These are phyloP conservation scores for Agraylea sexmaculata DNA, from an alignment of 1,140 invertebrate genomes.

Conservation along the genomic window DNA sequence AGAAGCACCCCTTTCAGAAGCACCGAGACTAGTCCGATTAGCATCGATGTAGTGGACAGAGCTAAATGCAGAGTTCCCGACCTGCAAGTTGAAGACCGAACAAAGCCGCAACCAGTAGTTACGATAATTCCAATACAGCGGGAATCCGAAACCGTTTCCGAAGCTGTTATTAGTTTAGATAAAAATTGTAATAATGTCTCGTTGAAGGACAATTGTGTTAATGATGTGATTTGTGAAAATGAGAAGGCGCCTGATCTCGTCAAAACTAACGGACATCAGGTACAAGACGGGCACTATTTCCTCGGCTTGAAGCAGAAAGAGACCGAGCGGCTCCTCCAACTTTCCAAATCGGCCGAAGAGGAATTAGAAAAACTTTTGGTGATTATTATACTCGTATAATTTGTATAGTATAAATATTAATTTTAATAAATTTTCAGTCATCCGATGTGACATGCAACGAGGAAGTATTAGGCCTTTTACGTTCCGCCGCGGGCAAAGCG, in stretches of 20 bases:
- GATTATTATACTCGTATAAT: background rate
- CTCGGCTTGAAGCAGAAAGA: conserved; percentile 59
- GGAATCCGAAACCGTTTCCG: conserved; percentile 20
- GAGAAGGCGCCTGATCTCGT: conserved; percentile 21
- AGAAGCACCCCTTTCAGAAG: conserved; percentile 31
- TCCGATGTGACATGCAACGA: conserved; percentile 50
- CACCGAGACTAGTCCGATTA: conserved; percentile 19
- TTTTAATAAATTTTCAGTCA: too few relatives aligned
- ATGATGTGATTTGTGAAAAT: conserved; percentile 23
- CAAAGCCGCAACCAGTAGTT: background rate
- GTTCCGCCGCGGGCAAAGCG: conserved; percentile 84
- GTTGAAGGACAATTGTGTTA: conserved; percentile 21
- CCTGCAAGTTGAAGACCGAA: background rate
- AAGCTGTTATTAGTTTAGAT: conserved; percentile 34
- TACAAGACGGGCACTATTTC: conserved; percentile 70
- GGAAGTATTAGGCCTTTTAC: conserved; percentile 68
- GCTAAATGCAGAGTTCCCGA: conserved; percentile 4
- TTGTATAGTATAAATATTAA: too few relatives aligned
- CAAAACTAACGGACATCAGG: conserved; percentile 23
- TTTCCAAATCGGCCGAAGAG: conserved; percentile 56
- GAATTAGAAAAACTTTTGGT: conserved; percentile 38
- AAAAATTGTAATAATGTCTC: conserved; percentile 29
- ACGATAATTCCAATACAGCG: conserved; percentile 3
- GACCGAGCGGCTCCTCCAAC: conserved; percentile 50
- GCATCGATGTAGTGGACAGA: conserved; percentile 18